phyloP scores from a whole-genome alignment of 2,888 invertebrate genomes.

The Drosophila austrosaltans region DNA sequence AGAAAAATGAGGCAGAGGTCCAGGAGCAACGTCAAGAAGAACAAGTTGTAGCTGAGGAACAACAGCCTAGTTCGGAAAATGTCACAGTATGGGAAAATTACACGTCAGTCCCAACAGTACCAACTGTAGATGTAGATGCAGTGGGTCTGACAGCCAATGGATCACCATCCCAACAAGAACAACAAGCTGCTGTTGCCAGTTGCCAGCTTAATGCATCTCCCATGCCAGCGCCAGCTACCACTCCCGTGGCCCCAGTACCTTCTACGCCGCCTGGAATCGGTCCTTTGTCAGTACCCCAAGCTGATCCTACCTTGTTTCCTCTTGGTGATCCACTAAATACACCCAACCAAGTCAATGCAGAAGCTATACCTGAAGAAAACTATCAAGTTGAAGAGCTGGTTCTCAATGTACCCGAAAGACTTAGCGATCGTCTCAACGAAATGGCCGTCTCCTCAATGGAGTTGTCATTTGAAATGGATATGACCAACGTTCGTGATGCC shows the following conservation, averaged over 20 bases:
- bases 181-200: neutral
- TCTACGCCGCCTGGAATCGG: neutral
- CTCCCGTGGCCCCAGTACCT: neutral
- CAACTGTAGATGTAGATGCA: constrained; percentile 40
- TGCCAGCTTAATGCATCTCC: neutral
- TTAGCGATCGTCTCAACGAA: constrained; percentile 57
- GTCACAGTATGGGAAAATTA: constrained; percentile 35
- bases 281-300: neutral
- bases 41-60: neutral
- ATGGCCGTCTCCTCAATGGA: constrained; percentile 77
- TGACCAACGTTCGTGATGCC: constrained; percentile 71
- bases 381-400: constrained; percentile 38
- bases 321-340: neutral
- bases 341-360: neutral
- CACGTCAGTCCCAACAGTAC: constrained; percentile 9
- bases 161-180: neutral
- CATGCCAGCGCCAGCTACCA: neutral
- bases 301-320: neutral
- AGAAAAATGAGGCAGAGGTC: constrained; percentile 8
- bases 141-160: constrained; percentile 20
- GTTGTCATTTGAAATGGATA: constrained; percentile 77
- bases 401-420: constrained; percentile 54
- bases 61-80: constrained; percentile 5
- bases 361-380: neutral
- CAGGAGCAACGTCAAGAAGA: neutral